Evolutionary conservation across 2,113 vertebrate genomes (phyloP).

Genomic region (Salvator merianae): DNA sequence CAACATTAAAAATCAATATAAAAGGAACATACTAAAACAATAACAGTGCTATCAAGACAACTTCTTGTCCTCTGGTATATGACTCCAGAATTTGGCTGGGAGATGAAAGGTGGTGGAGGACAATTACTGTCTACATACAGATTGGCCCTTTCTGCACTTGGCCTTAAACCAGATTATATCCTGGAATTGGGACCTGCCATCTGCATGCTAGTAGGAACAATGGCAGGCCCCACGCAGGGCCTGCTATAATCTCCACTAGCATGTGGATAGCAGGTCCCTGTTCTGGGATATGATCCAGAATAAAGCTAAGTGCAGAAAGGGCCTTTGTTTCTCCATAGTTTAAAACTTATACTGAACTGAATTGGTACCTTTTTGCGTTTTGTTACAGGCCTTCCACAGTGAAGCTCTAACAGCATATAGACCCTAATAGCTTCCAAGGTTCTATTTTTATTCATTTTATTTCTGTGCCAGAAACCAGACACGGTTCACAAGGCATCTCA

Average conservation of each 20-base stretch:
- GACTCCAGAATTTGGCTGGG: background rate
- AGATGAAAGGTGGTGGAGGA: background rate
- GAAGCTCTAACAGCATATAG: background rate
- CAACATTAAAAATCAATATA: too few species aligned
- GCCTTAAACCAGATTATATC: too few species aligned
- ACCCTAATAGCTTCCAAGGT: background rate
- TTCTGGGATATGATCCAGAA: too few species aligned
- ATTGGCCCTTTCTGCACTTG: too few species aligned
- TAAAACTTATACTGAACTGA: background rate
- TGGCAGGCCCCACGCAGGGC: too few species aligned
- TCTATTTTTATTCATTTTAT: conserved; percentile 8
- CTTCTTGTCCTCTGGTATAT: background rate
- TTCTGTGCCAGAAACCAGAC: background rate
- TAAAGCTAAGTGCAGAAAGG: too few species aligned
- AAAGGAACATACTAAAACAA: too few species aligned
- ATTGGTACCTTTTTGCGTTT: background rate
- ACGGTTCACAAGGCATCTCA: background rate
- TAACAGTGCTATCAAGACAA: background rate
- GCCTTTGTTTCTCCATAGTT: background rate
- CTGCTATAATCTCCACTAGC: too few species aligned
- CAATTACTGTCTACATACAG: background rate
- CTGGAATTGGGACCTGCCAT: too few species aligned
- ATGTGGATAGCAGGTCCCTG: too few species aligned
- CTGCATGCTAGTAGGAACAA: too few species aligned
- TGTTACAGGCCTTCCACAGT: background rate